Evolutionary conservation across 2,888 invertebrate species (phyloP), one percentile per base, ranked within the genome.

Genomic region (Lycocerus yunnanus): DNA sequence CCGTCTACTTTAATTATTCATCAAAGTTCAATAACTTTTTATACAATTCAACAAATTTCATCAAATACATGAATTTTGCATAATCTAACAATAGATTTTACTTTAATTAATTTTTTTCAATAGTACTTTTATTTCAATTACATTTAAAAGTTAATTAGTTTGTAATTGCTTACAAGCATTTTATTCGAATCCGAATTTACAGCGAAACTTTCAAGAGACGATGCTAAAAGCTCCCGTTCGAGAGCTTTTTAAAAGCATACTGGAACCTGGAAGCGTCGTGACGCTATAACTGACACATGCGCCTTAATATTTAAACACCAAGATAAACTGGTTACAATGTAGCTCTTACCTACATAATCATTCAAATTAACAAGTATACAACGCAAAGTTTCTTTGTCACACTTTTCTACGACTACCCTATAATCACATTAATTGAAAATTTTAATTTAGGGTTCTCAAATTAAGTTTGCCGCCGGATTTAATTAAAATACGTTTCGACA

Each of bases 231-330:
- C 75, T 70, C 67, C 75, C 66, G 72, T 68, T 70, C 67, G 15
- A 24, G 59, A 65, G 70, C 75, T 70, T 9, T 72, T 60, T 69
- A 27, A 67, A 73, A 71, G 72, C 58, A 20, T 18, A 74, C 74
- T 73, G 74, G 83, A 82, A 60, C 81, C 79, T 68, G 76, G 71
- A 71, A 67, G 76, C 76, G 76, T 72, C 76, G 76, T 72, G 76
- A 76, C 76, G 76, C 81, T 69, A 61, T 63, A 43, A 69, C 66
- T 67, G 72, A 78, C 78, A 78, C 79, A 79, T 72, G 84, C 73
- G 76, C 84, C 81, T 69, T 78, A 70, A 75, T 77, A 75, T 77
- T 76, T 77, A 78, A 76, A 78, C 77, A 78, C 72, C 16, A 60
- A 63, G 74, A 74, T 78, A 77, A 75, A 75, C 70, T 66, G 63